Evolutionary conservation across 2,888 invertebrate species (phyloP), one percentile per base, ranked within the genome.

Genomic region (Leptinotarsa peninsularis): DNA sequence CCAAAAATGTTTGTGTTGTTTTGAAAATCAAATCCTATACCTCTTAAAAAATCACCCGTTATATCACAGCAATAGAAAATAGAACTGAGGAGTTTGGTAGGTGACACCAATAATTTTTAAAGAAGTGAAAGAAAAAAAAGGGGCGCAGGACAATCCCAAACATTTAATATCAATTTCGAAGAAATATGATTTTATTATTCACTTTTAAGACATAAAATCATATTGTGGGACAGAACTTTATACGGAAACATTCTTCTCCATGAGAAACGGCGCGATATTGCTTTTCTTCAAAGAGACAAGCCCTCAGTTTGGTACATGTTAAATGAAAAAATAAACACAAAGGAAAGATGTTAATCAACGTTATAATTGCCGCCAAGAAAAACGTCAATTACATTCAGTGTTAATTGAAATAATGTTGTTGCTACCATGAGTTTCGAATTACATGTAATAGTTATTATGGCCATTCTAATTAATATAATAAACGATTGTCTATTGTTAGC

Each of bases 361-460:
- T 43, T 63, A 63, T 63, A 63, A 63, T 63, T 63, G 63, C 63
- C 63, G 63, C 63, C 63, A 63, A 63, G 63, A 63, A 63, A 63
- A 63, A 63, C 17, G 63, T 63, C 63, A 63, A 63, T 63, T 63
- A 63, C 17, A 63, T 63, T n/a, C 63, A 33, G 63, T 63, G 63
- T 63, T 63, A 63, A 63, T 63, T 63, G 13, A 63, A 63, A 63
- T 63, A 63, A 63, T 63, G 63, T 63, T 63, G 63, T 63, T 18
- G 63, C 63, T 63, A 63, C 63, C 63, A 63, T 63, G 63, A 63
- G 63, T 63, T 43, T 63, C 63, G 63, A 33, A 63, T 63, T 63
- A 63, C 63, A 63, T 63, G 63, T 63, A 33, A 27, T 63, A 63
- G 63, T 63, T 63, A n/a, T 63, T 63, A 63, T 43, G 63, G 43